Percentiles rank a stretch among this genome's conserved stretches.
Conservation (phyloP, 2,888 invertebrate species). For the Calliopum simillimum region DNA sequence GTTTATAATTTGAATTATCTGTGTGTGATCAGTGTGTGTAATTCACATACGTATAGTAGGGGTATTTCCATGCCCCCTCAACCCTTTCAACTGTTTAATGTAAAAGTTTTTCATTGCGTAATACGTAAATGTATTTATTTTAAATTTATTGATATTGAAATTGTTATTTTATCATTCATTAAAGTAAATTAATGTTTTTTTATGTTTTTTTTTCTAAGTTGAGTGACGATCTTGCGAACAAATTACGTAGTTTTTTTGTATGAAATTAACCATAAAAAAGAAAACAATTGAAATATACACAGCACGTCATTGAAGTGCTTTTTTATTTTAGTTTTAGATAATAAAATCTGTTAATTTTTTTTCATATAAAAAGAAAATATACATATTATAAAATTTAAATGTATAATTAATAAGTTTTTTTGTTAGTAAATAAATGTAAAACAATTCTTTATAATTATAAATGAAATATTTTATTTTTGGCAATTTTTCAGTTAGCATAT, state of each 20-base stretch:
- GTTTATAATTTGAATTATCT: background rate
- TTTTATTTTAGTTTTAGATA: too few relatives aligned
- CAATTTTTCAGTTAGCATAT: background rate
- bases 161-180: background rate
- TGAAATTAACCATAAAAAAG: too few relatives aligned
- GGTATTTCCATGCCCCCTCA: too few relatives aligned
- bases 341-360: too few relatives aligned
- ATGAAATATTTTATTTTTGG: background rate
- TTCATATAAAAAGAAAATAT: too few relatives aligned
- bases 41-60: too few relatives aligned
- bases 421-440: conserved; percentile 1
- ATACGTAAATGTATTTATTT: background rate
- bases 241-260: background rate
- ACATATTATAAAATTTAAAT: too few relatives aligned
- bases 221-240: background rate
- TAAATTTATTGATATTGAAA: background rate
- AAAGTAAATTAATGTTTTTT: background rate
- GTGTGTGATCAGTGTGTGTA: too few relatives aligned
- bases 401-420: background rate
- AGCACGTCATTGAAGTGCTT: too few relatives aligned
- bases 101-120: background rate
- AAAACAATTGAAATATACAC: too few relatives aligned
- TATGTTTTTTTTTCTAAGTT: background rate
- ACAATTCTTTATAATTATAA: background rate
- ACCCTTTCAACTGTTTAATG: background rate